A percentile compares a stretch with the other conserved stretches of the same genome.
Conservation (phyloP, 2,888 invertebrate genomes). For the Ichneumoninae sp. region DNA sequence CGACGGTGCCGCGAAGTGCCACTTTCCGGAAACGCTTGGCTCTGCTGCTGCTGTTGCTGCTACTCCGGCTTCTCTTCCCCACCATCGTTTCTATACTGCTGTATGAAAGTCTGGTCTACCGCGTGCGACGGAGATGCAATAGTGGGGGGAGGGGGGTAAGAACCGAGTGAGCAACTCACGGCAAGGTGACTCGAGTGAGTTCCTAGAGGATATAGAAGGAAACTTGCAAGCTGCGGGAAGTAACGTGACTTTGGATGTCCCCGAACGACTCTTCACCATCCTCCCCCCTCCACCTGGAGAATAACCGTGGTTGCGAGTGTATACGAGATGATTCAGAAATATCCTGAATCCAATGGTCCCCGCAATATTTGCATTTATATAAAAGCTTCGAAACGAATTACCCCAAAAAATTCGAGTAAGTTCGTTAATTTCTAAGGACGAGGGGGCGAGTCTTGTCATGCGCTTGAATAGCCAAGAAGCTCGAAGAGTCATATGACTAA, state of each 20-base stretch:
- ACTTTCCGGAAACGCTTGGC: slow-evolving; percentile 64
- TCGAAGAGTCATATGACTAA: no score
- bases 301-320: background rate
- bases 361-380: background rate
- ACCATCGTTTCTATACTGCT: slow-evolving; percentile 43
- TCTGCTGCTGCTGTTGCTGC: slow-evolving; percentile 10
- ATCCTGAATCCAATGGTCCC: background rate
- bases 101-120: slow-evolving; percentile 50
- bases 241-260: slow-evolving; percentile 50
- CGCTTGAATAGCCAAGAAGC: no score
- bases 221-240: slow-evolving; percentile 53
- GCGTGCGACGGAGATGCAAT: slow-evolving; percentile 28
- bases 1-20: slow-evolving; percentile 57
- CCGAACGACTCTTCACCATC: slow-evolving; percentile 4
- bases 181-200: slow-evolving; percentile 53
- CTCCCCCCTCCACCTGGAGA: background rate
- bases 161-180: slow-evolving; percentile 46
- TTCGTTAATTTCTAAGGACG: no score
- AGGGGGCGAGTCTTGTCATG: no score
- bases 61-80: background rate
- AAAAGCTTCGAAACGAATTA: no score
- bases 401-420: no score
- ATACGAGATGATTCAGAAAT: background rate
- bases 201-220: slow-evolving; percentile 51
- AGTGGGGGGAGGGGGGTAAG: background rate